A percentile compares a stretch with the other conserved stretches of the same genome.
Evolutionary conservation across 1,140 invertebrate species (phyloP).

Genomic region (Liolophura sinensis): DNA sequence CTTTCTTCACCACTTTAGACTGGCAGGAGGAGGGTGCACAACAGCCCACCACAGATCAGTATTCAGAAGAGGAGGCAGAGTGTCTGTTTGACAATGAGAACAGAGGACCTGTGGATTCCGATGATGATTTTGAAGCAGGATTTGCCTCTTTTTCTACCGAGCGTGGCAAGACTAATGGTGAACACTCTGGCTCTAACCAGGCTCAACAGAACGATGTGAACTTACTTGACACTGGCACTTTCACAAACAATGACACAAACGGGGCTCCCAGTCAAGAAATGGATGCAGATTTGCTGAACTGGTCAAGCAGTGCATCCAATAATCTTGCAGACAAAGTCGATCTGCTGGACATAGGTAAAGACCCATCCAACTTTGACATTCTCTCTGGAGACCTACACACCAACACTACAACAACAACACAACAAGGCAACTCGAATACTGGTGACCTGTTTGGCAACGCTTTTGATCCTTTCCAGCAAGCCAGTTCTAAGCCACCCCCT

Average conservation of each 20-base stretch:
- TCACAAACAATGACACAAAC: background rate
- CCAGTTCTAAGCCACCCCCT: constrained; percentile 7
- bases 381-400: constrained; percentile 54
- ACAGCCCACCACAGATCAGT: background rate
- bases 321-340: constrained; percentile 28
- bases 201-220: constrained; percentile 1
- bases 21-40: constrained; percentile 11
- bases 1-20: constrained; percentile 10
- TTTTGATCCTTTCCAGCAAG: constrained; percentile 45
- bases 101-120: too few relatives aligned
- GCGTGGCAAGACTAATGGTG: background rate
- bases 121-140: too few relatives aligned
- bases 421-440: background rate
- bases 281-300: constrained; percentile 37
- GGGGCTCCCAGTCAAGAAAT: background rate
- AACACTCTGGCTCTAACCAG: background rate
- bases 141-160: too few relatives aligned
- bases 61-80: constrained; percentile 6
- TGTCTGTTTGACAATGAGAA: constrained; percentile 5
- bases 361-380: constrained; percentile 65
- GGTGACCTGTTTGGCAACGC: constrained; percentile 5
- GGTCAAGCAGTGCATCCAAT: constrained; percentile 17
- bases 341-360: constrained; percentile 39
- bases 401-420: background rate
- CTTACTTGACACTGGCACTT: too few relatives aligned